Evolutionary conservation across 2,113 vertebrate genomes (phyloP).

Genomic region (Lepisosteus oculatus): DNA sequence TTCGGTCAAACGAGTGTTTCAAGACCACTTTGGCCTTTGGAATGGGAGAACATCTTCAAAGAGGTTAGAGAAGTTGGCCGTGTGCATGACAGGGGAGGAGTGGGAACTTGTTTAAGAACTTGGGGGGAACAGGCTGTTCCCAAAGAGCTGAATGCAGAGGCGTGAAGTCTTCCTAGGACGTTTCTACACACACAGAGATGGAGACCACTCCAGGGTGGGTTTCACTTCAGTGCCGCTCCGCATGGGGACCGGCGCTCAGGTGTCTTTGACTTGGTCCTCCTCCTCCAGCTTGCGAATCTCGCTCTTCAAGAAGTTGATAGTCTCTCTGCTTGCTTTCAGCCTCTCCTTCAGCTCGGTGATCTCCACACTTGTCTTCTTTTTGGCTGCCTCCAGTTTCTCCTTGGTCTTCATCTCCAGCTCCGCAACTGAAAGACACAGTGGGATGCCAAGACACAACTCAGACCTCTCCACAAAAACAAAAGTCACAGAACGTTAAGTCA

Average conservation of each 20-base stretch:
- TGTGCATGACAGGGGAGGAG: too few relatives aligned
- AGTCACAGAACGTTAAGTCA: background rate
- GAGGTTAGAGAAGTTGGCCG: too few relatives aligned
- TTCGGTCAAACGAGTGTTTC: too few relatives aligned
- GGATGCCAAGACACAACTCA: background rate
- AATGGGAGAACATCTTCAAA: too few relatives aligned
- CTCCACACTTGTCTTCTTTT: constrained; percentile 96
- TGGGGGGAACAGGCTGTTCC: too few relatives aligned
- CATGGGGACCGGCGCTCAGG: constrained; percentile 55
- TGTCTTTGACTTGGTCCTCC: constrained; percentile 92
- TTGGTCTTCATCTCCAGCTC: constrained; percentile 92
- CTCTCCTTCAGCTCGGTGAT: constrained; percentile 95
- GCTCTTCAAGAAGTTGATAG: constrained; percentile 92
- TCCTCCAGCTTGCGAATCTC: constrained; percentile 96
- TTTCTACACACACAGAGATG: too few relatives aligned
- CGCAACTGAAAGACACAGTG: constrained; percentile 65
- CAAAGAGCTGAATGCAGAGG: too few relatives aligned
- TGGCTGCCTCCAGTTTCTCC: constrained; percentile 91
- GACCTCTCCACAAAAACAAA: background rate
- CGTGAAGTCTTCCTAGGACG: too few relatives aligned
- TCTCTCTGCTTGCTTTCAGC: constrained; percentile 95
- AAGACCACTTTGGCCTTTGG: too few relatives aligned
- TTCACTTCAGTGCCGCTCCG: too few relatives aligned
- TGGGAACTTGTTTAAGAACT: too few relatives aligned
- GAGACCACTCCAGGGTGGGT: too few relatives aligned